Percentiles rank a stretch among this genome's conserved stretches.
phyloP scores from a whole-genome alignment of 2,113 vertebrate species.

The Scortum barcoo region DNA sequence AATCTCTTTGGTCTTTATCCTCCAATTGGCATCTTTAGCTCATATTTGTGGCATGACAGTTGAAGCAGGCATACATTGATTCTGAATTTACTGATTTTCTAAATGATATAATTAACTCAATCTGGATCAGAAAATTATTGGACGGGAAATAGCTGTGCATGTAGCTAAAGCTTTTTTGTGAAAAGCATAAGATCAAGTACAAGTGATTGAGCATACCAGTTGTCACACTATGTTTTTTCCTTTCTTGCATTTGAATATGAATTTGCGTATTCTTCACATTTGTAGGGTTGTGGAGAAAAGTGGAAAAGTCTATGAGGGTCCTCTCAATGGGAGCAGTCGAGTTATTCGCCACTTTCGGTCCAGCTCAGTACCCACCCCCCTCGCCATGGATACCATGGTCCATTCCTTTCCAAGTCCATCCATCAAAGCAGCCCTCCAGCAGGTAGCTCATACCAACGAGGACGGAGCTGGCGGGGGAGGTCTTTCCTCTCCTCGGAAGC shows the following conservation, averaged over 20 bases:
- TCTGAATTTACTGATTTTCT: slow-evolving; percentile 26
- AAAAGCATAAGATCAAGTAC: slow-evolving; percentile 3
- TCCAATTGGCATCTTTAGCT: slow-evolving; percentile 64
- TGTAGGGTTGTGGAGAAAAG: slow-evolving; percentile 88
- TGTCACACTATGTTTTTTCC: background rate
- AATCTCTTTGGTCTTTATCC: slow-evolving; percentile 63
- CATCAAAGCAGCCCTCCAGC: slow-evolving; percentile 88
- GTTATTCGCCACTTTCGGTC: slow-evolving; percentile 86
- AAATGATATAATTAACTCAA: slow-evolving; percentile 25
- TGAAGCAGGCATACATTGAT: slow-evolving; percentile 25
- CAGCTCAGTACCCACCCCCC: slow-evolving; percentile 85
- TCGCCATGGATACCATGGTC: slow-evolving; percentile 86
- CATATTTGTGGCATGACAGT: slow-evolving; percentile 46
- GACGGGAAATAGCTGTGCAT: background rate
- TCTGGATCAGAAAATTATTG: slow-evolving; percentile 29
- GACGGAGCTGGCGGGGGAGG: slow-evolving; percentile 76
- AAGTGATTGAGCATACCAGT: background rate
- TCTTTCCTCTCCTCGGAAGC: slow-evolving; percentile 94
- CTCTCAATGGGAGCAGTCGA: slow-evolving; percentile 76
- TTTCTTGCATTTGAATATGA: slow-evolving; percentile 49
- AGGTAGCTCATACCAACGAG: slow-evolving; percentile 86
- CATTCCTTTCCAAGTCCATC: slow-evolving; percentile 84
- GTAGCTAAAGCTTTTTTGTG: slow-evolving; percentile 5
- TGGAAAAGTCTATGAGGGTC: slow-evolving; percentile 82
- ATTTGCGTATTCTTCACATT: slow-evolving; percentile 58